Evolutionary conservation across 2,113 vertebrate genomes (phyloP), one percentile per base, ranked within the genome.

Genomic region (Chamaea fasciata): DNA sequence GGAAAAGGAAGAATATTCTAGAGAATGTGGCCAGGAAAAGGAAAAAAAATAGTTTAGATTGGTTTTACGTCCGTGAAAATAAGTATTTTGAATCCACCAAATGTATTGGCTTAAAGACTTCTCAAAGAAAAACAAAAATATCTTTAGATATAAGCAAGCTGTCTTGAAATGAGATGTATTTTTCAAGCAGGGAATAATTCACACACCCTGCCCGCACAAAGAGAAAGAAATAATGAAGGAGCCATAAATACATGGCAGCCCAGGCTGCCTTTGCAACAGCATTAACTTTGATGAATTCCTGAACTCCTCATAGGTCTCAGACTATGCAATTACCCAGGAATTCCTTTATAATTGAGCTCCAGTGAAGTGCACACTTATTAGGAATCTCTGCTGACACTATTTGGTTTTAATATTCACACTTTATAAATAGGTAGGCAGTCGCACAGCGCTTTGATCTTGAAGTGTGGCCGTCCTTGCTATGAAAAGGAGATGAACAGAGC

Each of bases 291-390:
- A 87, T 92, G 89, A 94, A 71, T 87, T 84, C 89, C 81, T 91
- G 49, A 20, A 6, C 57, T 65, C 82, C 90, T 78, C 69, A n/a
- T 0, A 50, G 79, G 85, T 20, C 50, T 90, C 86, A 90, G 64
- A 67, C 55, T 46, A 2, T 75, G 65, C 81, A 94, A 92, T 96
- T 95, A 94, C 57, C 37, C 2, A 57, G 82, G 82, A 92, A 96
- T 86, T 86, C 75, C 68, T 95, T 77, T 20, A 21, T 75, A 83
- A 83, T 20, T 46, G 71, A 60, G 84, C 68, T 35, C 67, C 23
- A 83, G 46, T 31, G 35, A 93, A 63, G 65, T 42, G 46, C 26
- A 37, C 57, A 33, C 10, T 74, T 53, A 92, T 55, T 87, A 70
- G 42, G 50, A 50, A 67, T 4, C 35, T 55, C 1, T 7, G 39